Percentiles rank a stretch among this genome's conserved stretches.
Evolutionary conservation across 2,888 invertebrate species (phyloP).

Genomic region (Perizoma flavofasciatum): DNA sequence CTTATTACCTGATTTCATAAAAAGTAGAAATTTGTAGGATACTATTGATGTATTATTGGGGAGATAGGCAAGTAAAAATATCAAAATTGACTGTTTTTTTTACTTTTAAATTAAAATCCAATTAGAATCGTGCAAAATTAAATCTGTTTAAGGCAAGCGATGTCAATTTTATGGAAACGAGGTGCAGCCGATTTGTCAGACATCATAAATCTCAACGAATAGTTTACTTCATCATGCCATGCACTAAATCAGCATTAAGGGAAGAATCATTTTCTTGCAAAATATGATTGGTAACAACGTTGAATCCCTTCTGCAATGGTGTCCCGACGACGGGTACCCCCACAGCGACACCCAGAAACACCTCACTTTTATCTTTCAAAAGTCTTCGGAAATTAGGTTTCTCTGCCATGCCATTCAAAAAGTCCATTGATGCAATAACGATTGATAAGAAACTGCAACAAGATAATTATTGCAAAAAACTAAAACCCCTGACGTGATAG

Average conservation of each 20-base stretch:
- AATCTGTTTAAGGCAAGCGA: too few relatives aligned
- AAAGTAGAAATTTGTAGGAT: too few relatives aligned
- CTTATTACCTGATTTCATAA: too few relatives aligned
- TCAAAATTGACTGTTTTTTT: too few relatives aligned
- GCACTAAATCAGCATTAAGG: background rate
- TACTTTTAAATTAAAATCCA: too few relatives aligned
- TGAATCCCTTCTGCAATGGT: background rate
- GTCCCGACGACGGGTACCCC: background rate
- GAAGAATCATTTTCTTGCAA: background rate
- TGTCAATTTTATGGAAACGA: too few relatives aligned
- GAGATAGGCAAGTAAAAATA: too few relatives aligned
- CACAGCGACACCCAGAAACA: background rate
- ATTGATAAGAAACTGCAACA: slow-evolving; percentile 8
- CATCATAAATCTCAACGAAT: too few relatives aligned
- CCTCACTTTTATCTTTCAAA: slow-evolving; percentile 11
- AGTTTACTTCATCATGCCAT: background rate
- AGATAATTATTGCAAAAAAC: background rate
- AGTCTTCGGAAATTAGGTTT: slow-evolving; percentile 7
- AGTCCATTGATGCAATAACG: background rate
- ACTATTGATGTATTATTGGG: too few relatives aligned
- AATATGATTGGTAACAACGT: background rate
- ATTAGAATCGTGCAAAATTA: too few relatives aligned
- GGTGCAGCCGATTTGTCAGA: too few relatives aligned
- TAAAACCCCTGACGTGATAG: too few relatives aligned
- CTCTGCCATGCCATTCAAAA: background rate